Percentiles rank a stretch among this genome's conserved stretches.
Conservation (phyloP, 23 tunicate species). For the Aplidium turbinatum region DNA sequence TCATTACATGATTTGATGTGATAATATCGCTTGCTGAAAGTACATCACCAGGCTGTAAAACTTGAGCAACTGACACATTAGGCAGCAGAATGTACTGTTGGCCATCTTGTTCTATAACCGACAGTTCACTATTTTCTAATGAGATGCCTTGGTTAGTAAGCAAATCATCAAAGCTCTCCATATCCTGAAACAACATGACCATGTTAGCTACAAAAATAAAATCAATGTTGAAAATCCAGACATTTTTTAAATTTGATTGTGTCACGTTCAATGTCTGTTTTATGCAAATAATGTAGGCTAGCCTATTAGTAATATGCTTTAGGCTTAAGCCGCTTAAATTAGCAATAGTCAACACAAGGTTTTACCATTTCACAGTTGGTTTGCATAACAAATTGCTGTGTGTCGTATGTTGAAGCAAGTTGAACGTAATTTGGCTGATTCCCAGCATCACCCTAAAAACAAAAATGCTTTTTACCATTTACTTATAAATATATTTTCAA, state of each 20-base stretch:
- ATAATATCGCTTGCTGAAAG: background rate
- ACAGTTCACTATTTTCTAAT: slow-evolving; percentile 51
- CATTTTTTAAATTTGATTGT: background rate
- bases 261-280: too few relatives aligned
- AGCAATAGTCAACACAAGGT: too few relatives aligned
- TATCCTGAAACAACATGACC: slow-evolving; percentile 22
- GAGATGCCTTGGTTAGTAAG: slow-evolving; percentile 44
- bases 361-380: slow-evolving; percentile 25
- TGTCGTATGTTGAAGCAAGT: slow-evolving; percentile 26
- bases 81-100: slow-evolving; percentile 76
- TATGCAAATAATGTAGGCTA: too few relatives aligned
- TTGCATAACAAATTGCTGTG: slow-evolving; percentile 41
- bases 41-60: slow-evolving; percentile 8
- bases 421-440: slow-evolving; percentile 24
- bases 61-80: slow-evolving; percentile 54
- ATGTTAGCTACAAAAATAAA: background rate
- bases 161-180: slow-evolving; percentile 49
- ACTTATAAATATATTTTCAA: too few relatives aligned
- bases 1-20: too few relatives aligned
- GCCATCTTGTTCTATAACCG: slow-evolving; percentile 79
- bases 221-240: background rate
- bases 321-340: too few relatives aligned
- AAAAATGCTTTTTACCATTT: too few relatives aligned
- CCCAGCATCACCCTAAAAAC: too few relatives aligned
- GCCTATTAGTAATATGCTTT: too few relatives aligned